These are phyloP conservation scores for Rhysida immarginata DNA, from an alignment of 1,140 invertebrate species.

Conservation along the genomic window DNA sequence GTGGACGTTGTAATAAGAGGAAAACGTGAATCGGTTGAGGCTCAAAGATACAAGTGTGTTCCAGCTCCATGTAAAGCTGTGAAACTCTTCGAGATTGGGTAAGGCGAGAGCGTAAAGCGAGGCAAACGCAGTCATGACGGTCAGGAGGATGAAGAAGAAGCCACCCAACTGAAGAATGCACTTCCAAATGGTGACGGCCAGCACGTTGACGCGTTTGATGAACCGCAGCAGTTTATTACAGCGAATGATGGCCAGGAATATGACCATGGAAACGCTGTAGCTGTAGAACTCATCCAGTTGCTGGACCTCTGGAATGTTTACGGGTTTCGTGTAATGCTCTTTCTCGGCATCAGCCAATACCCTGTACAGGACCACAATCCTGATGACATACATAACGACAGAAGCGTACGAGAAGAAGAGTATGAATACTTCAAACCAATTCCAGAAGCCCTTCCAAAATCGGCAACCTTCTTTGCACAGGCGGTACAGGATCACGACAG, in stretches of 20 bases:
- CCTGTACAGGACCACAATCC: conserved; percentile 24
- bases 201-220: conserved; percentile 34
- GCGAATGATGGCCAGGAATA: conserved; percentile 36
- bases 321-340: conserved; percentile 35
- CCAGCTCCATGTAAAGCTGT: conserved; percentile 32
- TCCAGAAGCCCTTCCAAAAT: conserved; percentile 32
- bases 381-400: conserved; percentile 31
- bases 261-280: conserved; percentile 33
- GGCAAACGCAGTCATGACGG: conserved; percentile 29
- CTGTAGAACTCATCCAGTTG: conserved; percentile 34
- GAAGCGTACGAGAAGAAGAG: conserved; percentile 28
- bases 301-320: conserved; percentile 36
- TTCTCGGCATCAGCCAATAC: conserved; percentile 30
- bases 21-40: conserved; percentile 40
- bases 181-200: conserved; percentile 24
- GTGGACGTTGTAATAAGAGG: conserved; percentile 29
- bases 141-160: conserved; percentile 28
- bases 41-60: conserved; percentile 38
- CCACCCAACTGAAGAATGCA: conserved; percentile 29
- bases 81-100: conserved; percentile 31
- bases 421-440: conserved; percentile 32
- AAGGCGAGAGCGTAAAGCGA: conserved; percentile 38
- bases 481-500: conserved; percentile 27
- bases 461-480: conserved; percentile 18
- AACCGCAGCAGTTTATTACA: conserved; percentile 38